Conservation (phyloP, 1,140 invertebrate species). For the Matsumurasca onukii region DNA sequence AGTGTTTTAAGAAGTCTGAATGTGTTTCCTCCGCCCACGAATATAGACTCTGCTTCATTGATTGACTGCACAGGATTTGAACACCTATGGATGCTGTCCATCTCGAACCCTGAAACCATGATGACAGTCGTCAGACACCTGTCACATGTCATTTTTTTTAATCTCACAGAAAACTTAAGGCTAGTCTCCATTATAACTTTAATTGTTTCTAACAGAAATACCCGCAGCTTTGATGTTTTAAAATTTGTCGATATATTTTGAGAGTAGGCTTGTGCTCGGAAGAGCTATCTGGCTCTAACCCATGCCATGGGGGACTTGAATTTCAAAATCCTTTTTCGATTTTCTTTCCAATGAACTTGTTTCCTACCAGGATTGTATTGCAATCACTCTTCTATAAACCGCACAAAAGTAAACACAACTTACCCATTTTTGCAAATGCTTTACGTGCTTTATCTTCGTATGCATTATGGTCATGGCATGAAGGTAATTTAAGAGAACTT, state of each 20-base stretch:
- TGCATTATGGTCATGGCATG: conserved; percentile 62
- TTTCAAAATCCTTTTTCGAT: background rate
- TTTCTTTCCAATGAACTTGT: background rate
- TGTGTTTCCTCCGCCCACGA: conserved; percentile 79
- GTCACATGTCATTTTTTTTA: background rate
- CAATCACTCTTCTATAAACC: background rate
- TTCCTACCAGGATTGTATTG: background rate
- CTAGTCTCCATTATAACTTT: too few relatives aligned
- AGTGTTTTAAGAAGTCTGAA: conserved; percentile 69
- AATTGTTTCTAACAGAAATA: background rate
- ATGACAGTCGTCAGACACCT: background rate
- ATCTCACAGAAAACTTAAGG: conserved; percentile 7
- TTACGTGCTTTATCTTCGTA: conserved; percentile 64
- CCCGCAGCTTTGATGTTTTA: background rate
- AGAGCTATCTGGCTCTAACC: too few relatives aligned
- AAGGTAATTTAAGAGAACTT: conserved; percentile 76
- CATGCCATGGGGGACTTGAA: background rate
- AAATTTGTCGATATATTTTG: background rate
- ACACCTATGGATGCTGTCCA: conserved; percentile 64
- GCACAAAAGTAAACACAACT: conserved; percentile 34
- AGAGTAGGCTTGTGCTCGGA: background rate
- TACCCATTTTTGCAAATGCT: conserved; percentile 63
- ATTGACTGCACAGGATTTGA: conserved; percentile 54
- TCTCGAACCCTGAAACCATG: conserved; percentile 51
- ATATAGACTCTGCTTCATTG: conserved; percentile 65